phyloP scores from a whole-genome alignment of 1,140 invertebrate genomes.

The Diplogasteroides magnus region DNA sequence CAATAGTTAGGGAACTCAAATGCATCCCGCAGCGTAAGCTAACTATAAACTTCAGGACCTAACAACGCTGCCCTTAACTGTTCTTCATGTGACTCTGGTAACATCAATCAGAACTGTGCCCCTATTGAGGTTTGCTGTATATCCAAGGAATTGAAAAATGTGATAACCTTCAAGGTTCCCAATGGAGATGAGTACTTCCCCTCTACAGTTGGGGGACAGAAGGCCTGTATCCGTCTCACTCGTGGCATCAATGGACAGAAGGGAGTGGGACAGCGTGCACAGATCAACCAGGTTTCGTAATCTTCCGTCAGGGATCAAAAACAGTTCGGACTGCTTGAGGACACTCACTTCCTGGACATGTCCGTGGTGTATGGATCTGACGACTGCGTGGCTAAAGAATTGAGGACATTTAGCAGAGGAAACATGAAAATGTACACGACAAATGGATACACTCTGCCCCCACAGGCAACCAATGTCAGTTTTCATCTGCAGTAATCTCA shows the following conservation, averaged over 20 bases:
- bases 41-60: constrained; percentile 9
- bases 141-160: neutral
- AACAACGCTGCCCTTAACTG: constrained; percentile 25
- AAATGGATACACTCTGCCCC: constrained; percentile 20
- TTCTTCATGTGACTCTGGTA: constrained; percentile 13
- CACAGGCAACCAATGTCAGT: constrained; percentile 22
- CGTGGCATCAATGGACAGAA: constrained; percentile 25
- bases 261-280: constrained; percentile 17
- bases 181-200: constrained; percentile 18
- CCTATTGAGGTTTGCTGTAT: constrained; percentile 9
- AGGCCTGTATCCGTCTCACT: constrained; percentile 25
- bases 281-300: constrained; percentile 18
- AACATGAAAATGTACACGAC: neutral
- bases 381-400: neutral
- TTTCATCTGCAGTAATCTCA: neutral
- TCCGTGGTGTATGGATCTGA: constrained; percentile 23
- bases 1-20: too few species aligned
- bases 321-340: neutral
- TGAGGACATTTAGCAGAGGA: neutral
- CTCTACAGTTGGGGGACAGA: neutral
- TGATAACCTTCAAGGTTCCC: constrained; percentile 1
- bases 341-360: constrained; percentile 27
- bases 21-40: neutral
- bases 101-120: constrained; percentile 19
- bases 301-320: neutral